Percentiles rank a stretch among this genome's conserved stretches.
Conservation (phyloP, 1,140 invertebrate species). For the Drosophila persimilis region DNA sequence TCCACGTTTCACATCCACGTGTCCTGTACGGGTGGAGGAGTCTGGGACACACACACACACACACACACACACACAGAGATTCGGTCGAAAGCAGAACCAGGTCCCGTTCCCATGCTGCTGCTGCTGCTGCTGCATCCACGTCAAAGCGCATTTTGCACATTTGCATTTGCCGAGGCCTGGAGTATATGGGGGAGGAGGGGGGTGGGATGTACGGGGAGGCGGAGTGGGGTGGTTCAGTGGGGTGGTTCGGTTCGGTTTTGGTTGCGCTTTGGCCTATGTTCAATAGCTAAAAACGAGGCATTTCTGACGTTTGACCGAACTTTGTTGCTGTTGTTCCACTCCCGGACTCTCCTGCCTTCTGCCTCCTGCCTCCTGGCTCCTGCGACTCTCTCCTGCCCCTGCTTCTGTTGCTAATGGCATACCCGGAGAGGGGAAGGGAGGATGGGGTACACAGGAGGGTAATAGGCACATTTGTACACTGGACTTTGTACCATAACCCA, state of each 20-base stretch:
- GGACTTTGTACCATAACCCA: neutral
- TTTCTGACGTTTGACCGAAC: slow-evolving; percentile 74
- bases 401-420: slow-evolving; percentile 49
- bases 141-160: slow-evolving; percentile 76
- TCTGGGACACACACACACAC: too few relatives aligned
- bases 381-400: slow-evolving; percentile 10
- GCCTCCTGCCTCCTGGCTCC: neutral
- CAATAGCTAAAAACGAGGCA: slow-evolving; percentile 54
- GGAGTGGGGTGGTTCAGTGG: slow-evolving; percentile 1
- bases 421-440: neutral
- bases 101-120: neutral
- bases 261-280: slow-evolving; percentile 41
- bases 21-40: too few relatives aligned
- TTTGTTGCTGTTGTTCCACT: slow-evolving; percentile 53
- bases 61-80: too few relatives aligned
- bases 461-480: slow-evolving; percentile 48
- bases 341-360: too few relatives aligned
- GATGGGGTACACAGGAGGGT: slow-evolving; percentile 9
- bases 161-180: slow-evolving; percentile 58
- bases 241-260: slow-evolving; percentile 14
- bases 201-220: slow-evolving; percentile 2
- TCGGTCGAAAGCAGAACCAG: slow-evolving; percentile 3
- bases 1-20: slow-evolving; percentile 1
- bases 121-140: slow-evolving; percentile 25
- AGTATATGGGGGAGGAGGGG: slow-evolving; percentile 8